Conservation (phyloP, 2,797 vertebrate genomes). For the Thalassophryne amazonica region DNA sequence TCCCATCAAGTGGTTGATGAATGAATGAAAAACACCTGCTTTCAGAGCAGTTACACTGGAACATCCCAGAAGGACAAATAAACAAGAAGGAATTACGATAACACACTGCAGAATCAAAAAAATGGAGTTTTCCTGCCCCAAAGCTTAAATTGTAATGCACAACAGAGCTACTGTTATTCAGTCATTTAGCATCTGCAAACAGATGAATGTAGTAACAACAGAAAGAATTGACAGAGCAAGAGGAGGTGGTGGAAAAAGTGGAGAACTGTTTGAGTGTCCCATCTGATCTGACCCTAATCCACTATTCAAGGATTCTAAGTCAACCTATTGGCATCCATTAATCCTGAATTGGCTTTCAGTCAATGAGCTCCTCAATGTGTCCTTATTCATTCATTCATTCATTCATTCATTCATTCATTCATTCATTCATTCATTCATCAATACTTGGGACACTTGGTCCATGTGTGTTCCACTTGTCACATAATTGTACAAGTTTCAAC, state of each 20-base stretch:
- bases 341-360: slow-evolving; percentile 59
- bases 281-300: slow-evolving; percentile 48
- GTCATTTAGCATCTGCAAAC: slow-evolving; percentile 4
- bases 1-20: too few species aligned
- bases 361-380: slow-evolving; percentile 59
- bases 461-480: slow-evolving; percentile 17
- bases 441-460: slow-evolving; percentile 28
- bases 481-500: not conserved
- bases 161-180: slow-evolving; percentile 29
- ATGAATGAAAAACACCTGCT: not conserved
- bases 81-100: slow-evolving; percentile 23
- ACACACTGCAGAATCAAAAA: slow-evolving; percentile 19
- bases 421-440: slow-evolving; percentile 66
- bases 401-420: too few species aligned
- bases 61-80: slow-evolving; percentile 29
- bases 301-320: slow-evolving; percentile 56
- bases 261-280: slow-evolving; percentile 14
- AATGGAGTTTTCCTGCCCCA: slow-evolving; percentile 9
- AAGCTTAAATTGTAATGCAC: slow-evolving; percentile 16
- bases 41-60: slow-evolving; percentile 5
- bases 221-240: slow-evolving; percentile 3
- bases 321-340: slow-evolving; percentile 67
- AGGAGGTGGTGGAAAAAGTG: slow-evolving; percentile 2
- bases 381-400: slow-evolving; percentile 63
- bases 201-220: slow-evolving; percentile 6